A percentile compares a stretch with the other conserved stretches of the same genome.
Evolutionary conservation across 2,797 vertebrate species (phyloP).

Genomic region (Muraenolepis orangiensis): DNA sequence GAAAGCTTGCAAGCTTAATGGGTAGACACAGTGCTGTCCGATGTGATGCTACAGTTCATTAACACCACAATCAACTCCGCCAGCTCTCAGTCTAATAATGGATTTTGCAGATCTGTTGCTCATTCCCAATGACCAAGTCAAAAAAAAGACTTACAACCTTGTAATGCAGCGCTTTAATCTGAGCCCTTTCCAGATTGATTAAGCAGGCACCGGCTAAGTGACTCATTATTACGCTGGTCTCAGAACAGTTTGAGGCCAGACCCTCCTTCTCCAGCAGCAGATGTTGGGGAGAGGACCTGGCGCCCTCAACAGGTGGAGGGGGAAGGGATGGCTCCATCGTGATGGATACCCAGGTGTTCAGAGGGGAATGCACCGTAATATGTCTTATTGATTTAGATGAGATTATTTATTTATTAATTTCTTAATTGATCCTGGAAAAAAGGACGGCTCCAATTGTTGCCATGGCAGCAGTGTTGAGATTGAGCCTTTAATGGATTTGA

Average conservation of each 20-base stretch:
- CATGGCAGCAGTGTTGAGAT: background rate
- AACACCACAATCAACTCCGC: background rate
- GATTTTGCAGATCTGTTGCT: slow-evolving; percentile 14
- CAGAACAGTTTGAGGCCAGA: slow-evolving; percentile 20
- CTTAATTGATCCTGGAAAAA: background rate
- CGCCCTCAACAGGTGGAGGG: slow-evolving; percentile 52
- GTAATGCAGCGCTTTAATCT: slow-evolving; percentile 28
- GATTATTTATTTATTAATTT: slow-evolving; percentile 25
- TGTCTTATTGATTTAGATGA: slow-evolving; percentile 61
- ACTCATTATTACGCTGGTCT: background rate
- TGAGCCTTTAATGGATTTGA: background rate
- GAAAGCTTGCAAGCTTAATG: background rate
- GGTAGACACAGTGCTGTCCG: background rate
- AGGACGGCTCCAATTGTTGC: background rate
- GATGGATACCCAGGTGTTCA: slow-evolving; percentile 51
- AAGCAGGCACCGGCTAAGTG: slow-evolving; percentile 9
- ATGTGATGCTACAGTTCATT: background rate
- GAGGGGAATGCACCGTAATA: slow-evolving; percentile 57
- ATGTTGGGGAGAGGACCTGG: slow-evolving; percentile 59
- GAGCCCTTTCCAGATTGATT: slow-evolving; percentile 61
- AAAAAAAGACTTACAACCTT: slow-evolving; percentile 27
- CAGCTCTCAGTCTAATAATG: background rate
- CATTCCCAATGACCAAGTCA: slow-evolving; percentile 31
- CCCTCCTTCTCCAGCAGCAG: slow-evolving; percentile 48
- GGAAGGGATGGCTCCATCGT: slow-evolving; percentile 59